Conservation (phyloP, 2,888 invertebrate genomes). For the Magallana nippona region DNA sequence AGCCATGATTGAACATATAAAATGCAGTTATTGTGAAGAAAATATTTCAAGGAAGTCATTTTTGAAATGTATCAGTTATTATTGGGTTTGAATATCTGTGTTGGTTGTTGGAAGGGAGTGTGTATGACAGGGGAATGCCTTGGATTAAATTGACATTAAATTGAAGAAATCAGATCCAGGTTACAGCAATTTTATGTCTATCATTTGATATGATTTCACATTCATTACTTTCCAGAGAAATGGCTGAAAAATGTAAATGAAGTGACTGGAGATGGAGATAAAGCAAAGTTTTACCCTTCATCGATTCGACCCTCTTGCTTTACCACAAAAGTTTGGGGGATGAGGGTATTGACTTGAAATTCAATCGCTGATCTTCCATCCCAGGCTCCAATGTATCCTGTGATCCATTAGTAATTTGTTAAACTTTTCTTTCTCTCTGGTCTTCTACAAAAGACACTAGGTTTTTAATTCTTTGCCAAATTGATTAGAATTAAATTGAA, state of each 20-base stretch:
- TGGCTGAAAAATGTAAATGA: conserved; percentile 43
- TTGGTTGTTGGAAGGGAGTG: not conserved
- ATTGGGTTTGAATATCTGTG: conserved; percentile 6
- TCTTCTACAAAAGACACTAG: conserved; percentile 35
- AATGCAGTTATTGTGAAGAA: conserved; percentile 2
- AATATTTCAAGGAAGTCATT: conserved; percentile 21
- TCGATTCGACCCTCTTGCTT: not conserved
- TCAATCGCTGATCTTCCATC: conserved; percentile 31
- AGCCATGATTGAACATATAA: conserved; percentile 24
- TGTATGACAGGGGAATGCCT: conserved; percentile 8
- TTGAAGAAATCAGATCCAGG: conserved; percentile 32
- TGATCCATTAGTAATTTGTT: conserved; percentile 18
- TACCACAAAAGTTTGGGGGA: conserved; percentile 23
- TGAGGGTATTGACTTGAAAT: conserved; percentile 43
- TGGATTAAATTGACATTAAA: conserved; percentile 17
- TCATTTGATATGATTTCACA: conserved; percentile 35
- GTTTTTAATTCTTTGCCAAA: conserved; percentile 39
- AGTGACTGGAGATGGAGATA: conserved; percentile 34
- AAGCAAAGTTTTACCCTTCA: conserved; percentile 36
- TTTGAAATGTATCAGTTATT: not conserved
- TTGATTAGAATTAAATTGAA: conserved; percentile 47
- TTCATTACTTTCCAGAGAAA: conserved; percentile 36
- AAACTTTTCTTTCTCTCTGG: not conserved
- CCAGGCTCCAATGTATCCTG: not conserved
- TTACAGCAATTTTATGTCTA: conserved; percentile 25